Conservation (phyloP, 2,888 invertebrate species). For the Strigamia transsilvanica region DNA sequence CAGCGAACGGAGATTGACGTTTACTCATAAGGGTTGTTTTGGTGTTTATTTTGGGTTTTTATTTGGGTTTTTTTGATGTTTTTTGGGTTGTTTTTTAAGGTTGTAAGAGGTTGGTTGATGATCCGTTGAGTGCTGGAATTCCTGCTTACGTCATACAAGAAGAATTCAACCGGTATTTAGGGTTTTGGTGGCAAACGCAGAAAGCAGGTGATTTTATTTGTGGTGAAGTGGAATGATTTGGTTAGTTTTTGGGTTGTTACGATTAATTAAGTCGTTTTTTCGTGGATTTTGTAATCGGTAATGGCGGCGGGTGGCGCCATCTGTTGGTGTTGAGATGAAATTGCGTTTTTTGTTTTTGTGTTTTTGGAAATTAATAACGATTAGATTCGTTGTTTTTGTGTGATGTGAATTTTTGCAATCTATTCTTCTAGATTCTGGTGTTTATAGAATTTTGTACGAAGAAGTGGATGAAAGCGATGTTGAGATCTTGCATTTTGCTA, state of each 20-base stretch:
- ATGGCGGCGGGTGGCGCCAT: background rate
- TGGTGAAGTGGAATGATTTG: background rate
- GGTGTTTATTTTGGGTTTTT: background rate
- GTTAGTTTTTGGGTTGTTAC: background rate
- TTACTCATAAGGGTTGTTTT: conserved; percentile 71
- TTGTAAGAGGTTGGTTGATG: conserved; percentile 74
- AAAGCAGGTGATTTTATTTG: conserved; percentile 60
- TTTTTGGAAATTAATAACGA: conserved; percentile 46
- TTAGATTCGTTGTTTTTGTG: conserved; percentile 7
- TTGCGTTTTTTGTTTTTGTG: background rate
- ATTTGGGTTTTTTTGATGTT: background rate
- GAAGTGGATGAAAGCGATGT: conserved; percentile 77
- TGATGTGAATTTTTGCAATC: background rate
- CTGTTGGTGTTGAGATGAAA: background rate
- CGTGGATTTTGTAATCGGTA: too few species aligned
- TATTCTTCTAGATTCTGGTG: conserved; percentile 53
- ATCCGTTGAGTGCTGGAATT: conserved; percentile 90
- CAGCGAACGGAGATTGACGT: conserved; percentile 76
- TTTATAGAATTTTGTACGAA: conserved; percentile 68
- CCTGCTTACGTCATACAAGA: conserved; percentile 99
- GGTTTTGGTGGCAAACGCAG: conserved; percentile 97
- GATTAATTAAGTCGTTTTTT: too few species aligned
- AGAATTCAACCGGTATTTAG: conserved; percentile 94
- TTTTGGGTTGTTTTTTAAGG: conserved; percentile 61
- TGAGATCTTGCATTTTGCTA: conserved; percentile 86